These are phyloP conservation scores for Zhuqinia jingwanae DNA, from an alignment of 2,888 invertebrate genomes.

Conservation along the genomic window DNA sequence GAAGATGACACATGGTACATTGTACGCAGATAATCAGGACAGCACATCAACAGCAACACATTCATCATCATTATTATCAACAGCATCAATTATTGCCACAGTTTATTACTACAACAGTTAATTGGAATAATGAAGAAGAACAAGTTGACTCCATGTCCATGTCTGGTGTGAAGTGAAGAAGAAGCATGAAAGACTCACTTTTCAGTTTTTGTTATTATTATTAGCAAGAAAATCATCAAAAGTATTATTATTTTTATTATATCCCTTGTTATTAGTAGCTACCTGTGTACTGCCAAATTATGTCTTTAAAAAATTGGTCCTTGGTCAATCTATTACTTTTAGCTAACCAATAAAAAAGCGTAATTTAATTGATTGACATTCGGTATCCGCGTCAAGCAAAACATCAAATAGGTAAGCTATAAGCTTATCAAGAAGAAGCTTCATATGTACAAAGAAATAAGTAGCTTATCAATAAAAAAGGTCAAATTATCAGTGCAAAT, in stretches of 20 bases:
- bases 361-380: constrained; percentile 31
- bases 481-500: no score
- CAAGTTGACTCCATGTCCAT: constrained; percentile 7
- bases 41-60: no score
- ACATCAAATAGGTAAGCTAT: no score
- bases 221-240: not conserved
- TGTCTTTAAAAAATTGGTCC: not conserved
- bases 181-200: no score
- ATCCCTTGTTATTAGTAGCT: not conserved
- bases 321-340: not conserved
- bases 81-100: constrained; percentile 29
- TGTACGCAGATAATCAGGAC: not conserved
- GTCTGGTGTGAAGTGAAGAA: constrained; percentile 30
- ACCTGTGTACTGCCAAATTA: not conserved
- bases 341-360: constrained; percentile 2
- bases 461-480: no score
- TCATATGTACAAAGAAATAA: no score
- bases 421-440: no score
- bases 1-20: constrained; percentile 27
- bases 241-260: not conserved
- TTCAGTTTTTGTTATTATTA: not conserved
- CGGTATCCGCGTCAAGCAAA: no score
- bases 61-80: constrained; percentile 33
- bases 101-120: constrained; percentile 34
- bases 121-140: constrained; percentile 35